Evolutionary conservation across 1,140 invertebrate genomes (phyloP).

Genomic region (Drosophila obscura): DNA sequence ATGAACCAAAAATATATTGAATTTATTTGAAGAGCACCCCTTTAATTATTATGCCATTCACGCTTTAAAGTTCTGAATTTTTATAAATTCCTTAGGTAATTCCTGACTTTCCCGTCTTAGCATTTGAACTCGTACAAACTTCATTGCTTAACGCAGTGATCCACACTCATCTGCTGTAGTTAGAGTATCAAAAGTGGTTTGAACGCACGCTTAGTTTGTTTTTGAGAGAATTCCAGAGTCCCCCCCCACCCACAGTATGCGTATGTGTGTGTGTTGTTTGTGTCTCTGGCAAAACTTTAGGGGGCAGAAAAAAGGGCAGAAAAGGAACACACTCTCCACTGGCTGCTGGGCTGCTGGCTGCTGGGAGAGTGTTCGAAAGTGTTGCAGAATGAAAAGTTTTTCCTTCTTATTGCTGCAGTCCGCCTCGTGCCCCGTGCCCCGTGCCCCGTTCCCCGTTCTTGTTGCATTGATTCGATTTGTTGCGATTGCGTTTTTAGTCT

Average conservation of each 20-base stretch:
- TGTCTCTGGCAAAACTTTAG: conserved; percentile 60
- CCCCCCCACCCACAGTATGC: not conserved
- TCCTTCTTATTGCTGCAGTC: conserved; percentile 36
- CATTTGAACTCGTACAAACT: too few species aligned
- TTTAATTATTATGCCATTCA: too few species aligned
- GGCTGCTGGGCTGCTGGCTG: not conserved
- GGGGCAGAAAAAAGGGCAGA: conserved; percentile 4
- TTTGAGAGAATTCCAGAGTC: conserved; percentile 33
- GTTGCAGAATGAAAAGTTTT: conserved; percentile 76
- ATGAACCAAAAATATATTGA: too few species aligned
- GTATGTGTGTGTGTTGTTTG: conserved; percentile 13
- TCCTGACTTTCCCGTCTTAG: too few species aligned
- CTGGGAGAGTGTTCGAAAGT: conserved; percentile 51
- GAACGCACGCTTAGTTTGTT: conserved; percentile 66
- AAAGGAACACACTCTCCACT: not conserved
- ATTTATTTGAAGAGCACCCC: too few species aligned
- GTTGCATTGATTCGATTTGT: conserved; percentile 80
- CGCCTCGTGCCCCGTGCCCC: not conserved
- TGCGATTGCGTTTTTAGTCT: conserved; percentile 80
- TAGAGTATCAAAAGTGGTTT: conserved; percentile 46
- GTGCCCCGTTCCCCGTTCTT: conserved; percentile 31
- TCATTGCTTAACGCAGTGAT: too few species aligned
- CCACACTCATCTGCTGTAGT: not conserved
- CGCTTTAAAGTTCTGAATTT: too few species aligned
- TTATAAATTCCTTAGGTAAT: too few species aligned